Evolutionary conservation across 1,140 invertebrate genomes (phyloP), one percentile per base, ranked within the genome.

Genomic region (Euwallacea similis): DNA sequence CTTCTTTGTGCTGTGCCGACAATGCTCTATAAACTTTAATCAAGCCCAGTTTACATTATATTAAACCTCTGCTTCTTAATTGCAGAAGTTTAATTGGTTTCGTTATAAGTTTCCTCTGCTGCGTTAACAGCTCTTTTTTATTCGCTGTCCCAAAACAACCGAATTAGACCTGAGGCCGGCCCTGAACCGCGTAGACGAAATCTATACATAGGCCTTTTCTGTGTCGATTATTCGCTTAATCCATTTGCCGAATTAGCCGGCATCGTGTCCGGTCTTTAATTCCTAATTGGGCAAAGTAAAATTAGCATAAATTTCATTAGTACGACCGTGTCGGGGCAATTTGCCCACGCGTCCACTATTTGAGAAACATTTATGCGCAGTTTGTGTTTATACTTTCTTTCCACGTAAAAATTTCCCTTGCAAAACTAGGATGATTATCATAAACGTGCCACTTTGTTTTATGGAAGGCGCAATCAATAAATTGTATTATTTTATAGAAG

Each of bases 251-350:
- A 42, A 65, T 65, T 65, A 54, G 62, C 33, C 7, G 54, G 15
- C 54, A 65, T 65, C 62, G 62, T 65, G 62, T 65, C 54, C 41
- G 8, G 16, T 46, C 50, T 54, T 65, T 54, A 65, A 54, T 54
- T 42, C 50, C 16, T 65, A 65, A 65, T 65, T 65, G 62, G 50
- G 47, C 15, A 54, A 65, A 54, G 42, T 59, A 69, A 54, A 69
- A 62, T 69, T 69, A 46, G 44, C 44, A 59, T 68, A 68, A 62
- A 62, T 69, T 62, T 69, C 47, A 50, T 69, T 55, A 54, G 46
- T 62, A 21, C 10, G 21, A 54, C 55, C 67, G 11, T 60, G 42
- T 16, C 54, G 9, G 42, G 43, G 54, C 21, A 68, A 68, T 68
- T 60, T 60, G 13, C 66, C 66, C 16, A 50, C 54, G 47, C 43